Percentiles rank a stretch among this genome's conserved stretches.
Evolutionary conservation across 2,888 invertebrate genomes (phyloP).

Genomic region (Gnatocerus cornutus): DNA sequence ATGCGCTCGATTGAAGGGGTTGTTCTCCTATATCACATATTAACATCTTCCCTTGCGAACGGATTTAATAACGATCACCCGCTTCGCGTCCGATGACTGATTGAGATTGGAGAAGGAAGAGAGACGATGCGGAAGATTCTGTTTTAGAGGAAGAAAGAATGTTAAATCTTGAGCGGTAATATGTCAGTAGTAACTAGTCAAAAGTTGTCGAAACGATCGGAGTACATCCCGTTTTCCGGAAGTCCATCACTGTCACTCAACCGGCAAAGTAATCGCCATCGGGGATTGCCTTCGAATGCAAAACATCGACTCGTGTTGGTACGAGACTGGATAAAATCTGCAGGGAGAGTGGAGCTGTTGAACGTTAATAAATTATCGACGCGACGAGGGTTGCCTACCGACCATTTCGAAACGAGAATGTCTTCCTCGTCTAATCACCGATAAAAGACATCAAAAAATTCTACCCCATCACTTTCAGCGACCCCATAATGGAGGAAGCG

Average conservation of each 20-base stretch:
- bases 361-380: slow-evolving; percentile 61
- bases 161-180: slow-evolving; percentile 11
- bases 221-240: slow-evolving; percentile 29
- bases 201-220: slow-evolving; percentile 26
- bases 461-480: too few species aligned
- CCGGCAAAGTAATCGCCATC: slow-evolving; percentile 62
- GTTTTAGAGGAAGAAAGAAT: neutral
- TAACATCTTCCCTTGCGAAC: slow-evolving; percentile 46
- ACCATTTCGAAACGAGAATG: slow-evolving; percentile 48
- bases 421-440: slow-evolving; percentile 52
- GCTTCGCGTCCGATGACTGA: slow-evolving; percentile 6
- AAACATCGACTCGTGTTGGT: slow-evolving; percentile 57
- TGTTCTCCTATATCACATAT: slow-evolving; percentile 44
- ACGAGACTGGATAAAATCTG: slow-evolving; percentile 58
- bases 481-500: slow-evolving; percentile 13
- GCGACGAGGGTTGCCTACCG: slow-evolving; percentile 54
- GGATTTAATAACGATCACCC: slow-evolving; percentile 49
- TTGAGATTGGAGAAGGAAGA: slow-evolving; percentile 3
- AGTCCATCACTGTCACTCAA: slow-evolving; percentile 63
- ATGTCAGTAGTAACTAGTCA: slow-evolving; percentile 41
- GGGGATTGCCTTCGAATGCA: slow-evolving; percentile 61
- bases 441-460: slow-evolving; percentile 46
- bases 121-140: neutral
- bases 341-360: slow-evolving; percentile 56
- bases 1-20: slow-evolving; percentile 45